Evolutionary conservation across 2,888 invertebrate genomes (phyloP).

Genomic region (Elmis aenea): DNA sequence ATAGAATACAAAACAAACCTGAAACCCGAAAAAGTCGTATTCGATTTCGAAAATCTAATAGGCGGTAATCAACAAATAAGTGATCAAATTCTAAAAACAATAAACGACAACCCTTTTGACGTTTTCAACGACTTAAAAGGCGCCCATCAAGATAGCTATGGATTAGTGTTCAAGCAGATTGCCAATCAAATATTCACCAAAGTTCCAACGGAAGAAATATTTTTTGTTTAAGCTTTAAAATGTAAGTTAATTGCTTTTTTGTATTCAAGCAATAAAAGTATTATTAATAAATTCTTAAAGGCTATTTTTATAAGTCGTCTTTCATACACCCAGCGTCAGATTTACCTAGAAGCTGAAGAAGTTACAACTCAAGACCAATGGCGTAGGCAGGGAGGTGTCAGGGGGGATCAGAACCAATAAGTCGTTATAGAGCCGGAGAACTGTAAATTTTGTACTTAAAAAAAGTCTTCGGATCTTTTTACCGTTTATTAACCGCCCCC

Average conservation of each 20-base stretch:
- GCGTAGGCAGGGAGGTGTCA: no score
- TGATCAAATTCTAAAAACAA: conserved; percentile 11
- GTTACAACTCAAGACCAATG: no score
- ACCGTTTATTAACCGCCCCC: no score
- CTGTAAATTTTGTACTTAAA: no score
- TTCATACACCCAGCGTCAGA: no score
- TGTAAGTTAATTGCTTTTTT: not conserved
- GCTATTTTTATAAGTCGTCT: no score
- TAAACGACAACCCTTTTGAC: conserved; percentile 16
- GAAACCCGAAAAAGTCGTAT: conserved; percentile 45
- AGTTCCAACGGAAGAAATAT: conserved; percentile 61
- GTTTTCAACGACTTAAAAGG: conserved; percentile 48
- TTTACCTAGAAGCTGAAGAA: no score
- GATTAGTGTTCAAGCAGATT: conserved; percentile 60
- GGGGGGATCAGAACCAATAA: no score
- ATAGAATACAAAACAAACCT: conserved; percentile 60
- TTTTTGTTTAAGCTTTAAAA: conserved; percentile 10
- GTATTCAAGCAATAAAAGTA: not conserved
- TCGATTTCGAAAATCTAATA: conserved; percentile 37
- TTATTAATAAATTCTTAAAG: conserved; percentile 3
- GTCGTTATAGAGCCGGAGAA: no score
- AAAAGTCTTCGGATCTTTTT: no score
- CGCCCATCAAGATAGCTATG: conserved; percentile 64
- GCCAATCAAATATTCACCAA: conserved; percentile 64
- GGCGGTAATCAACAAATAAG: conserved; percentile 33